Evolutionary conservation across 1,140 invertebrate species (phyloP).

Genomic region (Physella acuta): DNA sequence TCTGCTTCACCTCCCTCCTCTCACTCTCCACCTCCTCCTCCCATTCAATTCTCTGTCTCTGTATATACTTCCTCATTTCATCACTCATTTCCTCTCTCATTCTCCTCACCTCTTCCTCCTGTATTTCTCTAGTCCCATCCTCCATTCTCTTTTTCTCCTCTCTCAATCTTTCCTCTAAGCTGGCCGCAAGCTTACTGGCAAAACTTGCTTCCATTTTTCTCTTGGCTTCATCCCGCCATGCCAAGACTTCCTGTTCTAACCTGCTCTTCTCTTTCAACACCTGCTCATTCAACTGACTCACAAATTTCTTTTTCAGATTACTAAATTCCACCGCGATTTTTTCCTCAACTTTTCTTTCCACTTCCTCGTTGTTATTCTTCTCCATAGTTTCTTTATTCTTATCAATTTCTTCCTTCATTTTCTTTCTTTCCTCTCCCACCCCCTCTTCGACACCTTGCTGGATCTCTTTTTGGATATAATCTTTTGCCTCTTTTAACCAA

Average conservation of each 20-base stretch:
- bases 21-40: not conserved
- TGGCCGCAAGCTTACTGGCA: not conserved
- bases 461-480: conserved; percentile 3
- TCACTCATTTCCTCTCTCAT: conserved; percentile 13
- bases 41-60: conserved; percentile 1
- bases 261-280: conserved; percentile 1
- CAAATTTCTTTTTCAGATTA: conserved; percentile 12
- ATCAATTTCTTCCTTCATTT: not conserved
- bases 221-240: not conserved
- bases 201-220: not conserved
- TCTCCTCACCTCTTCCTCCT: not conserved
- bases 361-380: not conserved
- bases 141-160: not conserved
- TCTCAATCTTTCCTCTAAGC: not conserved
- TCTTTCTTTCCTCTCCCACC: conserved; percentile 9
- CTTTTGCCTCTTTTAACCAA: conserved; percentile 6
- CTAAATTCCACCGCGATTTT: not conserved
- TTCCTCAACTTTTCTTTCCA: not conserved
- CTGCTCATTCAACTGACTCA: not conserved
- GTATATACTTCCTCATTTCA: conserved; percentile 12
- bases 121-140: not conserved
- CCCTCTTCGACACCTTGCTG: not conserved
- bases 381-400: not conserved
- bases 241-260: not conserved
- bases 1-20: not conserved